phyloP scores from a whole-genome alignment of 2,113 vertebrate species.

The Sylvietta virens region DNA sequence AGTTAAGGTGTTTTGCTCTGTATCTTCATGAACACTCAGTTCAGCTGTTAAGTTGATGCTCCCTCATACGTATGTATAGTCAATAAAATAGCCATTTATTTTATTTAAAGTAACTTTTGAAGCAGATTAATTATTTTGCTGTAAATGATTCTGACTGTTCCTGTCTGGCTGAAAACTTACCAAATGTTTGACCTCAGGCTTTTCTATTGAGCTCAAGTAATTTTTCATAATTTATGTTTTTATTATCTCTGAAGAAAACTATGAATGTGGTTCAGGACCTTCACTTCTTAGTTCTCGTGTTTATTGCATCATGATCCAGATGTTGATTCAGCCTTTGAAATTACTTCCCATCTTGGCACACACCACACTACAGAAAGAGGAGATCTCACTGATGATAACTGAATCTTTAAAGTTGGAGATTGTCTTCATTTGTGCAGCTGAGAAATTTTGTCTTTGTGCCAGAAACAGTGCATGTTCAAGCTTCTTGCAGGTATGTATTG shows the following conservation, averaged over 20 bases:
- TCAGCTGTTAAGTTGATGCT: not conserved
- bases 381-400: not conserved
- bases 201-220: not conserved
- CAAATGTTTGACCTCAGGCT: not conserved
- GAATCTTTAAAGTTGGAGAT: not conserved
- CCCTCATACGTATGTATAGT: not conserved
- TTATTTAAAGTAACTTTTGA: constrained; percentile 18
- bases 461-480: not conserved
- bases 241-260: constrained; percentile 3
- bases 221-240: constrained; percentile 1
- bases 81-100: constrained; percentile 35
- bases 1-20: not conserved
- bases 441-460: constrained; percentile 1
- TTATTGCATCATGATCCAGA: constrained; percentile 23
- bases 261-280: not conserved
- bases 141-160: not conserved
- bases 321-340: constrained; percentile 38
- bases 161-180: not conserved
- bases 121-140: not conserved
- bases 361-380: not conserved
- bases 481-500: not conserved
- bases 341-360: not conserved
- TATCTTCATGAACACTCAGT: not conserved
- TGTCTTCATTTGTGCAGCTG: constrained; percentile 15
- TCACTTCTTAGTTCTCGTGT: not conserved